phyloP scores from a whole-genome alignment of 1,140 invertebrate genomes.

The Ladona fulva region DNA sequence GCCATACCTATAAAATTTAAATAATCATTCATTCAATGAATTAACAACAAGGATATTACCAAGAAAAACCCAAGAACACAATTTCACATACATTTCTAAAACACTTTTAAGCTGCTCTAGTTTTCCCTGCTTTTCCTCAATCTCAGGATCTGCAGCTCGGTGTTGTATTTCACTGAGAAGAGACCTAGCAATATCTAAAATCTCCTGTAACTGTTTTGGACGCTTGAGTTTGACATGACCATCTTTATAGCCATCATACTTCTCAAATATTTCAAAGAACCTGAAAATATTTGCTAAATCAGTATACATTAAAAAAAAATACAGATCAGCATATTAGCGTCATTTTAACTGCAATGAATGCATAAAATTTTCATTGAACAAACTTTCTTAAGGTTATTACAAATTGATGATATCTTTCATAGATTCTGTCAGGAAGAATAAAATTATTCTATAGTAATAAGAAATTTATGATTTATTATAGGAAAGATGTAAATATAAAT shows the following conservation, averaged over 20 bases:
- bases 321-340: neutral
- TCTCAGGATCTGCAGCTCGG: conserved; percentile 73
- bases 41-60: neutral
- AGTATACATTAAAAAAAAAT: conserved; percentile 18
- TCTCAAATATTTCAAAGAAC: conserved; percentile 98
- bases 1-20: conserved; percentile 71
- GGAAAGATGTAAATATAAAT: conserved; percentile 28
- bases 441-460: no score
- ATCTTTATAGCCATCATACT: conserved; percentile 91
- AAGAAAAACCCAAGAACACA: conserved; percentile 20
- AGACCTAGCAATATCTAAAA: conserved; percentile 86
- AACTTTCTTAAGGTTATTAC: neutral
- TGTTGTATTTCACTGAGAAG: conserved; percentile 81
- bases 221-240: conserved; percentile 96
- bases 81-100: conserved; percentile 82
- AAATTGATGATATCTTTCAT: no score
- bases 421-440: no score
- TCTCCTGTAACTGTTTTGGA: conserved; percentile 95
- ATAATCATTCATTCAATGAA: conserved; percentile 11
- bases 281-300: conserved; percentile 47
- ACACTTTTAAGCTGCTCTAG: conserved; percentile 96
- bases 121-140: conserved; percentile 96
- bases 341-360: neutral
- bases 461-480: neutral
- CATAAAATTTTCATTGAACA: conserved; percentile 9